These are phyloP conservation scores for Vombatus ursinus DNA, from an alignment of 2,113 vertebrate genomes.

Conservation along the genomic window DNA sequence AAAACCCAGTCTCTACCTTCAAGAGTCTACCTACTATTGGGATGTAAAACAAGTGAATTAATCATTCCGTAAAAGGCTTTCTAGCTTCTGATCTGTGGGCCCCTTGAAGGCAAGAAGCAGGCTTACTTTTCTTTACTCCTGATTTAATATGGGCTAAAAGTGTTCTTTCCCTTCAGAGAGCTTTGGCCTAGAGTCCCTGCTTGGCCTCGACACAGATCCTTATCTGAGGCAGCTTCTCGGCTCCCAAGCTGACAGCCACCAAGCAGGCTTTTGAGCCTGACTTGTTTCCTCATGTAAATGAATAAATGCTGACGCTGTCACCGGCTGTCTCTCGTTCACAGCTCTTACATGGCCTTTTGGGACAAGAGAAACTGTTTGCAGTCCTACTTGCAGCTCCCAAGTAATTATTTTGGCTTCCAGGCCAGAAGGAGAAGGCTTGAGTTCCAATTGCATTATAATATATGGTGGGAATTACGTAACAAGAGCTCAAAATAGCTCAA, in stretches of 20 bases:
- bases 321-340: neutral
- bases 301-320: neutral
- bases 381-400: neutral
- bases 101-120: neutral
- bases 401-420: neutral
- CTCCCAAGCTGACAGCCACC: neutral
- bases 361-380: neutral
- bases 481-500: slow-evolving; percentile 52
- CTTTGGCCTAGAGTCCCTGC: neutral
- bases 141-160: neutral
- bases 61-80: neutral
- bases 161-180: neutral
- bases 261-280: neutral
- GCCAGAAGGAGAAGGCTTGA: neutral
- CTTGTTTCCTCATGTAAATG: neutral
- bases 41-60: neutral
- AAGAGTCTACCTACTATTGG: neutral
- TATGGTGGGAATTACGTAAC: neutral
- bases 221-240: neutral
- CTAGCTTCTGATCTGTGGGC: neutral
- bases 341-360: neutral
- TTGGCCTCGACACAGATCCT: neutral
- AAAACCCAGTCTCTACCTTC: neutral
- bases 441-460: slow-evolving; percentile 1
- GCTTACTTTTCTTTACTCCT: neutral